Base-by-base conservation (phyloP, 2,888 invertebrate species). In the Andrena praecox region DNA sequence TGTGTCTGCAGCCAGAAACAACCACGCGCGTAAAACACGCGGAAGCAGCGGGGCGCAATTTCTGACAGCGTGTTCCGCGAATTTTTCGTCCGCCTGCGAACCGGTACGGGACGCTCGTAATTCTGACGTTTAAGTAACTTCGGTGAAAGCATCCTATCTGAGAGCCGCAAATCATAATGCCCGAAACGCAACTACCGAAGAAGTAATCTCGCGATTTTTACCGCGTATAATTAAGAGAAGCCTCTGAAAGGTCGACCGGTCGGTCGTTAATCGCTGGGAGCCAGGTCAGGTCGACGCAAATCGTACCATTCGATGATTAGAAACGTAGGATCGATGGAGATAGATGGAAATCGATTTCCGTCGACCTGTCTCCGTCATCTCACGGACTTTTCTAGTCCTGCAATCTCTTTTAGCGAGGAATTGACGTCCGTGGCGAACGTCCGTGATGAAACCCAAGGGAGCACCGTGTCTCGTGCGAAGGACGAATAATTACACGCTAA, bases 331-430 rank as follows among this genome's bases (percentile, higher is more conserved):
- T 60, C 70, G 70, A 27, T 52, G 31, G 64, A 7, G 31, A 60
- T 60, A 6, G 60, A 60, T 60, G 68, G 62, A 71, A 71, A 71
- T 71, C 71, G 62, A 71, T 71, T 71, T 71, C 71, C 62, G 31
- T 50, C 56, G 48, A 70, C n/a, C 60, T 33, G 5, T 31, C 56
- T 56, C 24, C 24, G 29, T 20, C 33, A 27, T 68, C 35, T 62
- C 62, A 5, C 20, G 2, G 24, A 24, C 20, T 60, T 27, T 24
- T 12, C 62, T 24, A 50, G 50, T 62, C 42, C 48, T 33, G 71
- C 50, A 70, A 70, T 71, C 62, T 71, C 62, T 5, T 56, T 56
- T 63, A 50, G 16, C 50, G 29, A 20, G 60, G 50, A 50, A 71
- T 50, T 71, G 62, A 71, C 70, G 42, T 60, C 50, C 70, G 60